These are phyloP conservation scores for Achroia grisella DNA, from an alignment of 1,140 invertebrate genomes.

Conservation along the genomic window DNA sequence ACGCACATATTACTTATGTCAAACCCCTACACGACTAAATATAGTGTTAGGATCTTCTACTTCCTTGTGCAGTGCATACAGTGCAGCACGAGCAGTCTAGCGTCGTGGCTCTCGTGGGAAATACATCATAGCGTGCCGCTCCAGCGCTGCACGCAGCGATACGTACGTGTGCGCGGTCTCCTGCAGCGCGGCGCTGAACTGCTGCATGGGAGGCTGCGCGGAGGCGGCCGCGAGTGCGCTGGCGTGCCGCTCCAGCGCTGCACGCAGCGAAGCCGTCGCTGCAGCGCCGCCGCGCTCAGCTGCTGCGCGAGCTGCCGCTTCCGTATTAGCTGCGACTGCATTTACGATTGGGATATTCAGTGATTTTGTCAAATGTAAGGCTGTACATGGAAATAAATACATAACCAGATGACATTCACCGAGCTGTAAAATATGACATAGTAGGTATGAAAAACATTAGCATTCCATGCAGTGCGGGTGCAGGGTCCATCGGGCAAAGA, in stretches of 20 bases:
- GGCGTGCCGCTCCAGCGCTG: constrained; percentile 73
- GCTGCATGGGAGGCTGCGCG: constrained; percentile 13
- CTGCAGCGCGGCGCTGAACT: constrained; percentile 25
- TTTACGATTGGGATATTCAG: not conserved
- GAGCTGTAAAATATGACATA: no score
- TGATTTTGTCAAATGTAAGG: no score
- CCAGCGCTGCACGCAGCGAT: constrained; percentile 50
- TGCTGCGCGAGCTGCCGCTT: constrained; percentile 44
- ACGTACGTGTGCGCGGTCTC: constrained; percentile 32
- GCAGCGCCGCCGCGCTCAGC: constrained; percentile 44
- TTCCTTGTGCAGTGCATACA: not conserved
- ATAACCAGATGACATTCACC: no score
- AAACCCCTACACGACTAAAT: no score
- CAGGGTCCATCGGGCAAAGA: no score
- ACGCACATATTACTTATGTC: no score
- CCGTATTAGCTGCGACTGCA: constrained; percentile 46
- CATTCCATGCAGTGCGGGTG: no score
- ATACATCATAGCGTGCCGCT: constrained; percentile 72
- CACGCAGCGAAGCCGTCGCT: constrained; percentile 24
- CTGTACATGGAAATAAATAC: no score
- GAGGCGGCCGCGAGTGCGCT: constrained; percentile 23
- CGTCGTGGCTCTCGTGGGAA: no score
- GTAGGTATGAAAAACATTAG: no score
- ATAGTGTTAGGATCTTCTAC: not conserved
- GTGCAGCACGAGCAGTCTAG: no score